A percentile compares a stretch with the other conserved stretches of the same genome.
Conservation (phyloP, 2,888 invertebrate species). For the Lasius platythorax region DNA sequence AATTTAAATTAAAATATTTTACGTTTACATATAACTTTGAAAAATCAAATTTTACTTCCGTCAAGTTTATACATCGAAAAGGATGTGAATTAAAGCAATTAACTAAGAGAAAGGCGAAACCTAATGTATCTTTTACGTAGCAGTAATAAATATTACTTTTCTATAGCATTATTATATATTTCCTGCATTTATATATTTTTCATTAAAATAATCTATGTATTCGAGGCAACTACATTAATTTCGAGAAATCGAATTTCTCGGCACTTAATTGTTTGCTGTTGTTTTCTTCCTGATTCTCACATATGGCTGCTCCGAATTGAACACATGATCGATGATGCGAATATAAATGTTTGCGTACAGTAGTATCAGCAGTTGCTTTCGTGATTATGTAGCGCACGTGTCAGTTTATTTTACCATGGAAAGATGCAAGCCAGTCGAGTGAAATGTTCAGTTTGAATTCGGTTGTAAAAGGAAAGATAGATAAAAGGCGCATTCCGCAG, state of each 20-base stretch:
- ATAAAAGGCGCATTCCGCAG: slow-evolving; percentile 55
- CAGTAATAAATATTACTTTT: neutral
- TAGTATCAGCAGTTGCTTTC: neutral
- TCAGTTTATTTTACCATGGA: neutral
- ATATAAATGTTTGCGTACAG: slow-evolving; percentile 19
- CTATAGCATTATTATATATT: neutral
- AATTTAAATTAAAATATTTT: slow-evolving; percentile 15
- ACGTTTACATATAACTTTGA: neutral
- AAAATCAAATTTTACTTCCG: neutral
- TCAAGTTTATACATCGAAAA: neutral
- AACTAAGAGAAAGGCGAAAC: neutral
- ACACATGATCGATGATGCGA: slow-evolving; percentile 10
- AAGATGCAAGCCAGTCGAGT: slow-evolving; percentile 12
- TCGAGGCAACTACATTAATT: neutral
- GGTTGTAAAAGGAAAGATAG: slow-evolving; percentile 57
- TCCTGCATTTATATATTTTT: neutral
- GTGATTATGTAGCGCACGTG: neutral
- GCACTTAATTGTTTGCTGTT: slow-evolving; percentile 13
- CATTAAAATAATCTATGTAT: neutral
- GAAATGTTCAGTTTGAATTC: slow-evolving; percentile 60
- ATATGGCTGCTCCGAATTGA: slow-evolving; percentile 10
- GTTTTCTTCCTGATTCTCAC: neutral
- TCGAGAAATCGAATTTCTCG: slow-evolving; percentile 3
- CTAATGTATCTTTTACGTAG: neutral
- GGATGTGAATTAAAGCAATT: neutral